A percentile compares a stretch with the other conserved stretches of the same genome.
phyloP scores from a whole-genome alignment of 2,113 vertebrate genomes.

The Sinosuthora webbiana region DNA sequence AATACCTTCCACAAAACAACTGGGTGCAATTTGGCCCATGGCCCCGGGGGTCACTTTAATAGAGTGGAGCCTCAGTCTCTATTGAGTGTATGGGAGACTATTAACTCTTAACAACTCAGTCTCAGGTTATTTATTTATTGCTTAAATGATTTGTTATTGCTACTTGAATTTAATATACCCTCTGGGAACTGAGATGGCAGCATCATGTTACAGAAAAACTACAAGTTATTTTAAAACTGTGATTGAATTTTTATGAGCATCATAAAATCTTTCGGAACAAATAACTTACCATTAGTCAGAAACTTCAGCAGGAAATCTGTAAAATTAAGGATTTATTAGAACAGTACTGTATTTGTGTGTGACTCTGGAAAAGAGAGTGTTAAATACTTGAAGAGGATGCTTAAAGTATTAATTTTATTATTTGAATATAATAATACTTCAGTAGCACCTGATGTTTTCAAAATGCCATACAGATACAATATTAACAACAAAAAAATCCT shows the following conservation, averaged over 20 bases:
- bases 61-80: constrained; percentile 94
- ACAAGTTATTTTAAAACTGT: constrained; percentile 82
- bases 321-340: constrained; percentile 64
- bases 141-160: constrained; percentile 88
- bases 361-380: neutral
- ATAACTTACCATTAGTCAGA: constrained; percentile 76
- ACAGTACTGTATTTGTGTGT: constrained; percentile 55
- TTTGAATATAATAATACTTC: neutral
- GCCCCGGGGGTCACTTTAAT: constrained; percentile 98
- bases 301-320: constrained; percentile 75
- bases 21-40: constrained; percentile 91
- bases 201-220: constrained; percentile 78
- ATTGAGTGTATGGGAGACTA: constrained; percentile 98
- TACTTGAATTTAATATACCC: constrained; percentile 83
- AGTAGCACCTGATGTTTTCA: constrained; percentile 23
- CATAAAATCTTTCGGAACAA: constrained; percentile 84
- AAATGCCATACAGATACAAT: neutral
- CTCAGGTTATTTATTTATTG: constrained; percentile 93
- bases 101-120: constrained; percentile 94
- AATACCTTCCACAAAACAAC: constrained; percentile 93
- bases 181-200: constrained; percentile 78
- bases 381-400: constrained; percentile 24
- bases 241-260: constrained; percentile 80
- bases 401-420: constrained; percentile 26
- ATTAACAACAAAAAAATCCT: neutral